phyloP scores from a whole-genome alignment of 2,888 invertebrate species.

The Nymphalis urticae region DNA sequence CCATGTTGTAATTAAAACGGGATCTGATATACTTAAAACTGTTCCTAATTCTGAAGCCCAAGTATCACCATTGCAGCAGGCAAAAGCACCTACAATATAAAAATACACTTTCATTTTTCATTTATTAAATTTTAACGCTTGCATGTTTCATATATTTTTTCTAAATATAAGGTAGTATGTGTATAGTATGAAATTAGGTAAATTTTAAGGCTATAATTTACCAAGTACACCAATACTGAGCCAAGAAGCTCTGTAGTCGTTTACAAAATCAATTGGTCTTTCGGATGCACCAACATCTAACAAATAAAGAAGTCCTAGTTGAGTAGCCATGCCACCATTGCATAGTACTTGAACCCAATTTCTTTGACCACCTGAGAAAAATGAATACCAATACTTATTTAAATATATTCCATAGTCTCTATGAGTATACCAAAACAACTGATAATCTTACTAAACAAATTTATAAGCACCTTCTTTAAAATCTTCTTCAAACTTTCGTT shows the following conservation, averaged over 20 bases:
- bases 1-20: constrained; percentile 88
- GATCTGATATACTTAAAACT: constrained; percentile 85
- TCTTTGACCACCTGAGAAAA: constrained; percentile 87
- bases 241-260: constrained; percentile 90
- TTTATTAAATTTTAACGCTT: neutral
- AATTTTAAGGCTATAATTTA: constrained; percentile 48
- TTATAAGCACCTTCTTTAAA: constrained; percentile 87
- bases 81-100: constrained; percentile 82
- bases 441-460: neutral
- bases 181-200: too few relatives aligned
- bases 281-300: constrained; percentile 91
- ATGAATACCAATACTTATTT: neutral
- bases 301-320: constrained; percentile 88
- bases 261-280: constrained; percentile 87
- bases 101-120: neutral
- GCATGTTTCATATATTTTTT: neutral
- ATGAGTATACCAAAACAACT: neutral
- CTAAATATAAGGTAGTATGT: too few relatives aligned
- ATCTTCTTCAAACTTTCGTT: constrained; percentile 87
- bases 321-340: constrained; percentile 93
- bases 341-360: constrained; percentile 95
- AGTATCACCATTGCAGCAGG: constrained; percentile 93
- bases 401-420: neutral
- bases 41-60: constrained; percentile 95
- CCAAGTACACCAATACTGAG: constrained; percentile 89